Evolutionary conservation across 2,113 vertebrate genomes (phyloP).

Genomic region (Leptobrachium leishanense): DNA sequence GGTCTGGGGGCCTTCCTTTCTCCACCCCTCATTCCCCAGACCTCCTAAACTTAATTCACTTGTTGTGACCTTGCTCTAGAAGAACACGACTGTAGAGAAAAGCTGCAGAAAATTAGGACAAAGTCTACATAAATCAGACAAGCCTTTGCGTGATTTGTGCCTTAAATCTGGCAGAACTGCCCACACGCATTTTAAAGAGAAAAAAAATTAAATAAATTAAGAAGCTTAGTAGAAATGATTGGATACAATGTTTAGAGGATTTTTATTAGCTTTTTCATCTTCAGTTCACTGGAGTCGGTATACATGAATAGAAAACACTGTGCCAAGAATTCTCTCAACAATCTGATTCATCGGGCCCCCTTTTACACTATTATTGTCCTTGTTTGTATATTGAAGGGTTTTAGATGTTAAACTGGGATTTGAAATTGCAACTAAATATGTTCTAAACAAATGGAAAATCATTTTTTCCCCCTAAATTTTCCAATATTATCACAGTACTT

Average conservation of each 20-base stretch:
- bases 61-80: constrained; percentile 13
- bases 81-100: constrained; percentile 44
- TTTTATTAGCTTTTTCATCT: constrained; percentile 44
- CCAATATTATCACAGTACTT: too few relatives aligned
- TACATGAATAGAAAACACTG: neutral
- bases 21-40: neutral
- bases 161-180: constrained; percentile 42
- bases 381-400: too few relatives aligned
- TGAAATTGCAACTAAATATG: too few relatives aligned
- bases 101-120: constrained; percentile 54
- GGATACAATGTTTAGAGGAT: constrained; percentile 38
- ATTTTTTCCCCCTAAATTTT: too few relatives aligned
- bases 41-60: constrained; percentile 35
- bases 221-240: neutral
- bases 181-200: constrained; percentile 24
- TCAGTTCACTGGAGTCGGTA: constrained; percentile 41
- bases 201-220: neutral
- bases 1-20: neutral
- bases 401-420: too few relatives aligned
- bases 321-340: too few relatives aligned
- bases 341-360: too few relatives aligned
- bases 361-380: too few relatives aligned
- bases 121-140: constrained; percentile 37
- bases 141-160: constrained; percentile 42
- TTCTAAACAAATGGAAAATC: too few relatives aligned